Base-by-base conservation (phyloP, 2,888 invertebrate genomes). In the Chloroclystis v-ata region DNA sequence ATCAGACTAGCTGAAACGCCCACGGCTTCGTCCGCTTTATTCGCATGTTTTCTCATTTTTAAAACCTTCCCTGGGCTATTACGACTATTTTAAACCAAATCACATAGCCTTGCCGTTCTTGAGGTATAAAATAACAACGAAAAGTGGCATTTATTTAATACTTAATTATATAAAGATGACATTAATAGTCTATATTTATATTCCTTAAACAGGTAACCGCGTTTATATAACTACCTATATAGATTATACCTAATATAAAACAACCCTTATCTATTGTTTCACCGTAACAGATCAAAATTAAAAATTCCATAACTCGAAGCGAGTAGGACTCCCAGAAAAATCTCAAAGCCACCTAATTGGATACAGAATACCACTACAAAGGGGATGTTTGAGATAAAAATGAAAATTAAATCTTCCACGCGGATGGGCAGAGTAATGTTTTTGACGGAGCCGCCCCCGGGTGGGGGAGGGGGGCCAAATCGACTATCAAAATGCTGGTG, bases 371-470 rank as follows among this genome's bases (percentile, higher is more conserved):
- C 86, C 86, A 78, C 86, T 85, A 86, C 88, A 87, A 89, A 89
- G 85, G 78, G 85, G 82, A 84, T 86, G 86, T 86, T 87, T 85
- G 81, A 87, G 87, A 88, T 88, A 88, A 89, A 89, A 89, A 88
- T 88, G 88, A 88, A 89, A 89, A 89, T 89, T 87, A 89, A 89
- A 87, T 89, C 88, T 89, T 89, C 88, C 88, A 75, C 71, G 69
- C 78, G 88, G 86, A 86, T 84, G 84, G 72, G 78, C 83, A 82
- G 80, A 83, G 85, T 86, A 86, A 87, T 87, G 88, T 87, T 87
- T 86, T 83, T 86, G 88, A 86, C 87, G 87, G 72, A 73, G 81
- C 75, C 78, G 70, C 49, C 56, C 61, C 65, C 61, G 52, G 51
- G 40, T 25, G 56, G 51, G 50, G 28, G 54, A 47, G 47, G 60